Percentiles rank a stretch among this genome's conserved stretches.
phyloP scores from a whole-genome alignment of 2,888 invertebrate genomes.

The Fissipunctia ypsillon region DNA sequence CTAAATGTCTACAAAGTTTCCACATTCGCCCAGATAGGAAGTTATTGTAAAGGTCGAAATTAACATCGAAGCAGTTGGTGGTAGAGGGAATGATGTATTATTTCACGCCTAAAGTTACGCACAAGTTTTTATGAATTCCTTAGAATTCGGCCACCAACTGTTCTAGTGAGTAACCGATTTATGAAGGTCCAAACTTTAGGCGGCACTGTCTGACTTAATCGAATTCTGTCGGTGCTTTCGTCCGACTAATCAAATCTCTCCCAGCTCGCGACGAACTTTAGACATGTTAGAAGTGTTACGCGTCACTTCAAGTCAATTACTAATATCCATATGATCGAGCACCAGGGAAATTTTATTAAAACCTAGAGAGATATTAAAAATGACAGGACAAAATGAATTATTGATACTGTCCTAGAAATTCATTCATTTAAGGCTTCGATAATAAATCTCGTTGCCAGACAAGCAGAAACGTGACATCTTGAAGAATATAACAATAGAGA shows the following conservation, averaged over 20 bases:
- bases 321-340: conserved; percentile 35
- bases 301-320: conserved; percentile 49
- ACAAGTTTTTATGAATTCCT: conserved; percentile 68
- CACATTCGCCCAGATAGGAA: conserved; percentile 49
- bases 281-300: conserved; percentile 62
- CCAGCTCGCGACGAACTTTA: conserved; percentile 62
- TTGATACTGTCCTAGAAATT: conserved; percentile 7
- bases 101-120: conserved; percentile 38
- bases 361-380: conserved; percentile 17
- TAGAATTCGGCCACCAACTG: conserved; percentile 63
- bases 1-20: conserved; percentile 55
- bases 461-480: neutral
- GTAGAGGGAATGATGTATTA: conserved; percentile 44
- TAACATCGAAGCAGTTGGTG: conserved; percentile 40
- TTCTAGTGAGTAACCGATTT: conserved; percentile 70
- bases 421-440: conserved; percentile 8
- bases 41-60: conserved; percentile 50
- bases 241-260: conserved; percentile 73
- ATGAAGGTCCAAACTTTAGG: conserved; percentile 70
- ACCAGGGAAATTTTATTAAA: conserved; percentile 14
- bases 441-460: conserved; percentile 1
- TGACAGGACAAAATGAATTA: conserved; percentile 30
- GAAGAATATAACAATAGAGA: neutral
- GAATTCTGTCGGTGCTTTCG: conserved; percentile 72
- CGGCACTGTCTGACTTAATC: conserved; percentile 72